A percentile compares a stretch with the other conserved stretches of the same genome.
Evolutionary conservation across 2,113 vertebrate species (phyloP).

Genomic region (Pseudois nayaur): DNA sequence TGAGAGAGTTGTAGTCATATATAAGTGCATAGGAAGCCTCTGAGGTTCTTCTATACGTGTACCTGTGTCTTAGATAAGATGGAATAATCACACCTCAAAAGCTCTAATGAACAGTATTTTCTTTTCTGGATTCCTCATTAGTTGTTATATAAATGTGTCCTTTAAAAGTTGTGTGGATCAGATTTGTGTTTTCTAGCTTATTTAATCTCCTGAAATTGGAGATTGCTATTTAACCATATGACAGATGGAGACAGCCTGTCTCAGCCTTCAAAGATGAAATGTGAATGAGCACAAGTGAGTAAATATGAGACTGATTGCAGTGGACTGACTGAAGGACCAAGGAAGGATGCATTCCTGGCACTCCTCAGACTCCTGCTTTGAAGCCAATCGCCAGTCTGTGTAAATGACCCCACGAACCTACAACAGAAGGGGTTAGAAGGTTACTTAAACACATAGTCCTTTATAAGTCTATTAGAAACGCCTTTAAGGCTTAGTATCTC

Average conservation of each 20-base stretch:
- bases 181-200: slow-evolving; percentile 63
- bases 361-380: slow-evolving; percentile 69
- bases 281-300: slow-evolving; percentile 65
- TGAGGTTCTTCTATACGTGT: background rate
- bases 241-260: slow-evolving; percentile 78
- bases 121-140: background rate
- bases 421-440: slow-evolving; percentile 58
- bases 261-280: slow-evolving; percentile 76
- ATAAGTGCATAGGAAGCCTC: background rate
- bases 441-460: slow-evolving; percentile 62
- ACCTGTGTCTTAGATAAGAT: background rate
- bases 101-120: background rate
- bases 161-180: slow-evolving; percentile 3
- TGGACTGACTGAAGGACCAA: slow-evolving; percentile 26
- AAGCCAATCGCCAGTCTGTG: slow-evolving; percentile 75
- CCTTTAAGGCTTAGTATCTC: background rate
- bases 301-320: slow-evolving; percentile 74
- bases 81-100: background rate
- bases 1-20: background rate
- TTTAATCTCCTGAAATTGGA: slow-evolving; percentile 72
- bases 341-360: slow-evolving; percentile 58
- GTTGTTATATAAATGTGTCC: background rate
- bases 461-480: slow-evolving; percentile 28
- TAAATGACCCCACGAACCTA: slow-evolving; percentile 65
- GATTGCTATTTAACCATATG: slow-evolving; percentile 75